Evolutionary conservation across 2,797 vertebrate species (phyloP).

Genomic region (Thaleichthys pacificus): DNA sequence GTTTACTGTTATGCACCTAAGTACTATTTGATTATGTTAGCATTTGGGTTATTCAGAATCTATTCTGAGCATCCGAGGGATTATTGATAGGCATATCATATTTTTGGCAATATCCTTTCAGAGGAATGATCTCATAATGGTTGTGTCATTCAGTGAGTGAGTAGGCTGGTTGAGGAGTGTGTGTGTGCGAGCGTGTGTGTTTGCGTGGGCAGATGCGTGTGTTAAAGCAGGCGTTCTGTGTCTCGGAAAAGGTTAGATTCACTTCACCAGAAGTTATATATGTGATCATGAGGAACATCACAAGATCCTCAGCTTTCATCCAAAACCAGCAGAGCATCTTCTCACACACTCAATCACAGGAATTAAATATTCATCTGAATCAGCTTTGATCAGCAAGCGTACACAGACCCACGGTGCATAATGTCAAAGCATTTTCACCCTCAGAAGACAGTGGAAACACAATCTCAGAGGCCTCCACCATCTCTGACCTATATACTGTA

Average conservation of each 20-base stretch:
- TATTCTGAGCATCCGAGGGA: constrained; percentile 44
- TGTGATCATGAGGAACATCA: constrained; percentile 28
- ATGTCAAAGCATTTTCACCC: constrained; percentile 14
- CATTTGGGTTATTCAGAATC: constrained; percentile 43
- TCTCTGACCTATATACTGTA: constrained; percentile 23
- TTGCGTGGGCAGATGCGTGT: constrained; percentile 1
- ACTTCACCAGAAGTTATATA: constrained; percentile 21
- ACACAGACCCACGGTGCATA: constrained; percentile 7
- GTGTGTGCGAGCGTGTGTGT: constrained; percentile 26
- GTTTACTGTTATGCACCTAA: constrained; percentile 36
- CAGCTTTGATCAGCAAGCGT: constrained; percentile 35
- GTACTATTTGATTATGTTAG: constrained; percentile 43
- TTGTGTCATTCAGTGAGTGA: constrained; percentile 39
- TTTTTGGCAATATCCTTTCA: constrained; percentile 56
- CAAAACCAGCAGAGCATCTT: background rate
- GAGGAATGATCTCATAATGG: constrained; percentile 51
- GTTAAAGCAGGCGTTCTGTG: constrained; percentile 8
- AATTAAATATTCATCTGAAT: constrained; percentile 31
- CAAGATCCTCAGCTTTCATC: constrained; percentile 25
- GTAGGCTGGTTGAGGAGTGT: constrained; percentile 26
- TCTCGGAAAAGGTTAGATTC: constrained; percentile 18
- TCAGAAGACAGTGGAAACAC: constrained; percentile 23
- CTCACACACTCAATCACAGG: constrained; percentile 8
- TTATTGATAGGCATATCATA: constrained; percentile 46
- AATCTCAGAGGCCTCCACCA: constrained; percentile 27